Percentiles rank a stretch among this genome's conserved stretches.
Conservation (phyloP, 2,888 invertebrate species). For the Orthosia gracilis region DNA sequence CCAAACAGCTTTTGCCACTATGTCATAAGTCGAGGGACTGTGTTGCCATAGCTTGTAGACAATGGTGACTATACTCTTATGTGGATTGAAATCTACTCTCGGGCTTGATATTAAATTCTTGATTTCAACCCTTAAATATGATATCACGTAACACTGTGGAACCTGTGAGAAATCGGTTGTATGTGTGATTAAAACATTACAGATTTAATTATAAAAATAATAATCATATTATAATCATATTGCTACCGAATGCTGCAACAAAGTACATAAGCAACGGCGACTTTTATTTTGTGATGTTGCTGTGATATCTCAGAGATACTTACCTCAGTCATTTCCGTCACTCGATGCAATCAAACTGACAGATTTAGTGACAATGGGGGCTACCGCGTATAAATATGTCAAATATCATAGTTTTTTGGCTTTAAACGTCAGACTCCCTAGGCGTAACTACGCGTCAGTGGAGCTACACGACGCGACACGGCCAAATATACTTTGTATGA, state of each 20-base stretch:
- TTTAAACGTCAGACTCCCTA: too few species aligned
- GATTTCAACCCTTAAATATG: constrained; percentile 34
- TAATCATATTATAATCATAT: too few species aligned
- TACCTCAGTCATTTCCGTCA: too few species aligned
- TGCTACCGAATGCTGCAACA: neutral
- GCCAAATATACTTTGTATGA: too few species aligned
- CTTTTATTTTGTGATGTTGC: too few species aligned
- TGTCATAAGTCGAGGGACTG: constrained; percentile 23
- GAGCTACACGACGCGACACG: too few species aligned
- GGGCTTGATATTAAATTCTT: constrained; percentile 31
- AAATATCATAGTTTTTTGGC: too few species aligned
- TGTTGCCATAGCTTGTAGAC: constrained; percentile 35
- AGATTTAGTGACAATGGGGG: neutral
- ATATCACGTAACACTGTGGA: constrained; percentile 31
- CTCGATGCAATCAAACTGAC: neutral
- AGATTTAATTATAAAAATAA: neutral
- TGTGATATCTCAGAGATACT: too few species aligned
- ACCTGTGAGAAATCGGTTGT: constrained; percentile 19
- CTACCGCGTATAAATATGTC: too few species aligned
- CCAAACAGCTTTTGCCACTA: constrained; percentile 27
- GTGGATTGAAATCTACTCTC: constrained; percentile 21
- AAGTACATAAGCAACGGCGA: too few species aligned
- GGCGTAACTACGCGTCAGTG: too few species aligned
- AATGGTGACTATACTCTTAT: constrained; percentile 15
- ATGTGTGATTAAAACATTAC: too few species aligned